These are phyloP conservation scores for Elgaria multicarinata DNA, from an alignment of 2,113 vertebrate species.

Conservation along the genomic window DNA sequence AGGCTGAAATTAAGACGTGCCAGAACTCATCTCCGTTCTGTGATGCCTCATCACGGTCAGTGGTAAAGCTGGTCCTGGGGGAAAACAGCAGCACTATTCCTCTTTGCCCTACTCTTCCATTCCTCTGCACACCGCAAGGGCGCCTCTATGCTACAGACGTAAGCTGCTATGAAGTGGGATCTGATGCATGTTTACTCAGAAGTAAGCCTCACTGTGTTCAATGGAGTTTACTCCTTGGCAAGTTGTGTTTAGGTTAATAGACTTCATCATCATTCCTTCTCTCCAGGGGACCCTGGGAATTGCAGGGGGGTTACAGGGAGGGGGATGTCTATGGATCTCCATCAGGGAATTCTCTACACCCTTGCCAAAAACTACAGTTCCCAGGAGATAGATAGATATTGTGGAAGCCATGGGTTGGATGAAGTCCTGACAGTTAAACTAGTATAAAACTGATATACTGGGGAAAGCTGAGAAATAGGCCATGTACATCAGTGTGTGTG, in stretches of 20 bases:
- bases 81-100: neutral
- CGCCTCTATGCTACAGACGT: neutral
- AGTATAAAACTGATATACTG: too few relatives aligned
- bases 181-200: too few relatives aligned
- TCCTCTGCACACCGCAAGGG: neutral
- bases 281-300: neutral
- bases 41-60: neutral
- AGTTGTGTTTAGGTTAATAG: too few relatives aligned
- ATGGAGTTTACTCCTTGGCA: too few relatives aligned
- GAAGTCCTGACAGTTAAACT: too few relatives aligned
- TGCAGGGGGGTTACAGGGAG: neutral
- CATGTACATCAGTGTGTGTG: neutral
- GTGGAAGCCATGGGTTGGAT: neutral
- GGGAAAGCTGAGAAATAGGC: neutral
- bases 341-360: neutral
- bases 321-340: neutral
- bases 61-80: neutral
- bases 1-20: neutral
- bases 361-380: neutral
- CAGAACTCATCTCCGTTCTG: conserved; percentile 1
- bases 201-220: too few relatives aligned
- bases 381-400: neutral
- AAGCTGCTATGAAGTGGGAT: too few relatives aligned
- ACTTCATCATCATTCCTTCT: too few relatives aligned
- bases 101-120: neutral